These are phyloP conservation scores for Hirudinaria manillensis DNA, from an alignment of 2,888 invertebrate genomes.

Conservation along the genomic window DNA sequence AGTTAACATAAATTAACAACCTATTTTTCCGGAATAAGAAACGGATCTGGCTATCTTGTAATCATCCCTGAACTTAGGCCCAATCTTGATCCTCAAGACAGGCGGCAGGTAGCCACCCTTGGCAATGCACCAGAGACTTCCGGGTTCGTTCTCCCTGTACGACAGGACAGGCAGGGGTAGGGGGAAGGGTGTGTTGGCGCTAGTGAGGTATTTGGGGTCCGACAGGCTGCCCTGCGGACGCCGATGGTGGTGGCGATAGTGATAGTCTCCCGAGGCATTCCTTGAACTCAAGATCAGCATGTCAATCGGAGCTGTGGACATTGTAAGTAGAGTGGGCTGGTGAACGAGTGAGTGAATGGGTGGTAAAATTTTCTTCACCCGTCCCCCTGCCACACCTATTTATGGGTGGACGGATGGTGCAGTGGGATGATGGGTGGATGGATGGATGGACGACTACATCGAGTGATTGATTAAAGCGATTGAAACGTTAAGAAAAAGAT, in stretches of 20 bases:
- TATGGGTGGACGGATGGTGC: neutral
- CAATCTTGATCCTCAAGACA: neutral
- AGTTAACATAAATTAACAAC: neutral
- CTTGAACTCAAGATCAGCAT: conserved; percentile 1
- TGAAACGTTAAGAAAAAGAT: too few relatives aligned
- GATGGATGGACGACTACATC: neutral
- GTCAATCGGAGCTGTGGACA: neutral
- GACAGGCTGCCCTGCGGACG: too few relatives aligned
- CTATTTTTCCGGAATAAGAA: conserved; percentile 1
- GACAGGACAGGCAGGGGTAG: conserved; percentile 16
- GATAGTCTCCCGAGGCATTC: neutral
- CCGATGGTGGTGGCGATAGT: neutral
- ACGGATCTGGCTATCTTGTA: neutral
- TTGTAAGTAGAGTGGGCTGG: neutral
- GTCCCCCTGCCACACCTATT: too few relatives aligned
- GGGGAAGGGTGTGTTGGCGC: neutral
- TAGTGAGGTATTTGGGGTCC: neutral
- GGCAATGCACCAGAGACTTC: conserved; percentile 21
- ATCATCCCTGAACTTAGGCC: conserved; percentile 11
- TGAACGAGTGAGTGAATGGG: neutral
- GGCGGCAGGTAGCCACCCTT: conserved; percentile 25
- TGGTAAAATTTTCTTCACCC: too few relatives aligned
- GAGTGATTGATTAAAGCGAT: too few relatives aligned
- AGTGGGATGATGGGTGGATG: neutral
- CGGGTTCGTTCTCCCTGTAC: conserved; percentile 13